Conservation (phyloP, 2,113 vertebrate genomes). For the Myotis brandtii region DNA sequence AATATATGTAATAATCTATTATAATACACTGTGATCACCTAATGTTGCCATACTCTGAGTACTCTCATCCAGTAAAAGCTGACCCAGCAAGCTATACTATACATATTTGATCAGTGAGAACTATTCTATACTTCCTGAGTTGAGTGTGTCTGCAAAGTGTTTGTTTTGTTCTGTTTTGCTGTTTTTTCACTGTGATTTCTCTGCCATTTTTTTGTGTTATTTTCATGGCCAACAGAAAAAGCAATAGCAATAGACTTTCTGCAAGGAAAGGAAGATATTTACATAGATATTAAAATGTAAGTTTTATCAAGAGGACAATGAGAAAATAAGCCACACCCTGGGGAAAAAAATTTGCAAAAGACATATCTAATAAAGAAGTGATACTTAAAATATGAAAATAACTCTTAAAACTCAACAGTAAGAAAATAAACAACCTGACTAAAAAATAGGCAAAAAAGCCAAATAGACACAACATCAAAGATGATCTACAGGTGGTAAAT, state of each 20-base stretch:
- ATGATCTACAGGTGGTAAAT: background rate
- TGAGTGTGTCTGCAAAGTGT: background rate
- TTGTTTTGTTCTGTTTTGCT: background rate
- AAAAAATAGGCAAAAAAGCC: background rate
- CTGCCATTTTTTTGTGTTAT: background rate
- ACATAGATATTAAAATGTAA: background rate
- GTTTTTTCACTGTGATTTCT: background rate
- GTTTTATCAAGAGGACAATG: constrained; percentile 4
- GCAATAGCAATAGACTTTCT: background rate
- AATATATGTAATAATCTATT: background rate
- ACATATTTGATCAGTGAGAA: background rate
- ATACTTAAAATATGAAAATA: background rate
- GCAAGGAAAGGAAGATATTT: background rate
- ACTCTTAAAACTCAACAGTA: background rate
- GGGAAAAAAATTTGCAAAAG: background rate
- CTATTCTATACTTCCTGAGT: background rate
- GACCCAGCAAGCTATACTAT: background rate
- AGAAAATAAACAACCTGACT: background rate
- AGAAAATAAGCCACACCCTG: background rate
- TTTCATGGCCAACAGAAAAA: background rate
- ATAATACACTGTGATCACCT: background rate
- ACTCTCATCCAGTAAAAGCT: background rate
- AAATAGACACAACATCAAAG: background rate
- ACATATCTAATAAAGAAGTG: background rate
- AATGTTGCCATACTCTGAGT: background rate